phyloP scores from a whole-genome alignment of 2,113 vertebrate species.

The Nanorana parkeri region DNA sequence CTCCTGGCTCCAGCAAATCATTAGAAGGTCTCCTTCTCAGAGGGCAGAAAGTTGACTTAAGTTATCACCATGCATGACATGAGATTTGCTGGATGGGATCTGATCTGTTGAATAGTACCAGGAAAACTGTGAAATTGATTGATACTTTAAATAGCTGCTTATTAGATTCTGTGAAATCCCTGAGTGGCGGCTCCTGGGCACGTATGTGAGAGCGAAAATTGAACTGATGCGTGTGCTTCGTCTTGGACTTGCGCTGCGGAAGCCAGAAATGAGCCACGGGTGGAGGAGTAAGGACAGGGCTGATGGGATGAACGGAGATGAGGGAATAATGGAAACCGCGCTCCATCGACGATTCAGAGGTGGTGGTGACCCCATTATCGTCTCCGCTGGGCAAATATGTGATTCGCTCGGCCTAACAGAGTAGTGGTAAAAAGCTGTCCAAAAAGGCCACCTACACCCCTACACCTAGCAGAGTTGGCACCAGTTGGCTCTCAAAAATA shows the following conservation, averaged over 20 bases:
- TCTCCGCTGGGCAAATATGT: too few relatives aligned
- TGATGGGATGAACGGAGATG: background rate
- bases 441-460: too few relatives aligned
- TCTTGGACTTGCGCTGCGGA: background rate
- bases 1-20: slow-evolving; percentile 66
- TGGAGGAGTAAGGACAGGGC: background rate
- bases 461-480: too few relatives aligned
- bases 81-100: slow-evolving; percentile 59
- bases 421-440: too few relatives aligned
- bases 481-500: too few relatives aligned
- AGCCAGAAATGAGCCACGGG: background rate
- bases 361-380: too few relatives aligned
- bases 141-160: slow-evolving; percentile 42
- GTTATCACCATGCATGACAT: slow-evolving; percentile 58
- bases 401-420: too few relatives aligned
- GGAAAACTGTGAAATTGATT: slow-evolving; percentile 38
- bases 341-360: too few relatives aligned
- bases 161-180: slow-evolving; percentile 45
- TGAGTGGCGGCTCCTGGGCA: background rate
- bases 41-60: slow-evolving; percentile 60
- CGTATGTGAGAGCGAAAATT: background rate
- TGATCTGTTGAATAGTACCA: slow-evolving; percentile 39
- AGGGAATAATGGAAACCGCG: background rate
- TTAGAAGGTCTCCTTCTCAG: slow-evolving; percentile 66
- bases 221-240: background rate